These are phyloP conservation scores for Pteria penguin DNA, from an alignment of 2,888 invertebrate species.

Conservation along the genomic window DNA sequence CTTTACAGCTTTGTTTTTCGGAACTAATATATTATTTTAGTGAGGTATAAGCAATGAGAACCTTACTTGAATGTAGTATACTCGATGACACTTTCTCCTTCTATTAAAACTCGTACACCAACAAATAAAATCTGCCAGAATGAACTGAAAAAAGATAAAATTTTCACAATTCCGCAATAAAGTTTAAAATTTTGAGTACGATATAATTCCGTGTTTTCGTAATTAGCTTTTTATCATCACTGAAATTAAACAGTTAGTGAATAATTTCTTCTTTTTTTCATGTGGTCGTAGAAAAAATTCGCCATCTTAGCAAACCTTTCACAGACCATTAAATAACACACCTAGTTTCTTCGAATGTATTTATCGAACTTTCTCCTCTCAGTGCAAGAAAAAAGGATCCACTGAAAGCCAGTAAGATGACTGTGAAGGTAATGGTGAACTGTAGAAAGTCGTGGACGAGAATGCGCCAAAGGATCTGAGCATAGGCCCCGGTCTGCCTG, in stretches of 20 bases:
- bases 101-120: constrained; percentile 67
- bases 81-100: constrained; percentile 68
- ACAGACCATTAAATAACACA: constrained; percentile 35
- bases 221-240: too few relatives aligned
- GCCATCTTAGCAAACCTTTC: too few relatives aligned
- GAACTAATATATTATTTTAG: too few relatives aligned
- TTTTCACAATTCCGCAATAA: too few relatives aligned
- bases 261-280: too few relatives aligned
- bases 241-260: too few relatives aligned
- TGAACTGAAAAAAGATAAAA: constrained; percentile 56
- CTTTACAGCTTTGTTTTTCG: too few relatives aligned
- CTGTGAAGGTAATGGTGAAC: constrained; percentile 68
- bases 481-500: constrained; percentile 74
- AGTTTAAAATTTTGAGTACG: too few relatives aligned
- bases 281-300: too few relatives aligned
- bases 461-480: constrained; percentile 70
- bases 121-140: constrained; percentile 70
- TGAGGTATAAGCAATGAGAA: neutral
- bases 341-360: constrained; percentile 64
- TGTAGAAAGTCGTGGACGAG: constrained; percentile 70
- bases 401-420: constrained; percentile 73
- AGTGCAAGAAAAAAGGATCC: constrained; percentile 69
- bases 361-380: constrained; percentile 63
- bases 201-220: too few relatives aligned
- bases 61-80: constrained; percentile 57